Base-by-base conservation (phyloP, 2,797 vertebrate genomes). In the Galago senegalensis region DNA sequence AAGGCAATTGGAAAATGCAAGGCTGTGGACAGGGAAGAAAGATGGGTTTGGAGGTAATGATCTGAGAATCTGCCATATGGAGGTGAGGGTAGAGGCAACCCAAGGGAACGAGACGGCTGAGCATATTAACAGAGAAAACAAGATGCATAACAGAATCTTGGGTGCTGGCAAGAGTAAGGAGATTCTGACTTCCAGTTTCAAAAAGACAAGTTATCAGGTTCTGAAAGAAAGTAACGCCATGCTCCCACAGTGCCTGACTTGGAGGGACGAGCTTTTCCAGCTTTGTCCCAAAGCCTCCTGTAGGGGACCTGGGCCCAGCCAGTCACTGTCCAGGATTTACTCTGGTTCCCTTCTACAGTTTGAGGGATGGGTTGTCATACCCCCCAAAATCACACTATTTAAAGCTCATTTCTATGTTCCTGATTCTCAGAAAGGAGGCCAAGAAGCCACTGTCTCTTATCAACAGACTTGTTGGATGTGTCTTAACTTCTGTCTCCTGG, bases 171-270 rank as follows among this genome's bases (percentile, higher is more conserved):
- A 53, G 25, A 93, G 23, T 58, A 69, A 85, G 27, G 53, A 70
- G 43, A 82, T 27, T 85, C 13, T 86, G 77, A 89, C 20, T 83
- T 76, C 11, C 16, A 60, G 70, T 92, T 87, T 93, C 20, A 93
- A 95, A 89, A 43, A 16, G 34, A 5, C n/a, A 56, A 81, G 76
- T 34, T 56, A 67, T 25, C 63, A 61, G 10, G 53, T 61, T 70
- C 75, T 76, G 18, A 65, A 83, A 94, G 86, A 90, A 69, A 73
- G 40, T 2, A 67, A 76, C 73, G 61, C 43, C 46, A 43, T 9
- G 23, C 5, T 79, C 29, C 75, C 73, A 10, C 5, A 17, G 8
- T 89, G 18, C 70, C n/a, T 80, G 53, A 67, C 27, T 61, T 2
- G 49, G 40, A 61, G 27, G 3, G n/a, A 17, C 53, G 70, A 60